Percentiles rank a stretch among this genome's conserved stretches.
Conservation (phyloP, 2,113 vertebrate genomes). For the Stigmatopora argus region DNA sequence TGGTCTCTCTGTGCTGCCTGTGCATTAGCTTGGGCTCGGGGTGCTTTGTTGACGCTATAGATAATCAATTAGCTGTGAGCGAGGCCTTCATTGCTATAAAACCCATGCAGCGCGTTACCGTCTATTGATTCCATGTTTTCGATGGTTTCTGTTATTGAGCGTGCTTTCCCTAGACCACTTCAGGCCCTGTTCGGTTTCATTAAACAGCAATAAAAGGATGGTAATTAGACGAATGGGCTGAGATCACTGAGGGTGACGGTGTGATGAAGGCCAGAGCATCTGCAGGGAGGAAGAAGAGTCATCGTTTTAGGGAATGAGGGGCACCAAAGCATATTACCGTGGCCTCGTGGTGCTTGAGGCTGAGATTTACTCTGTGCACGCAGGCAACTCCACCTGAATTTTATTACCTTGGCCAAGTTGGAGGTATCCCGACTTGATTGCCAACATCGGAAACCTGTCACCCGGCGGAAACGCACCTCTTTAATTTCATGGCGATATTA, state of each 20-base stretch:
- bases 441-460: conserved; percentile 16
- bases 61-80: conserved; percentile 42
- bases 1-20: conserved; percentile 5
- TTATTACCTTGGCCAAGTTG: conserved; percentile 47
- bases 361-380: conserved; percentile 37
- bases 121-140: conserved; percentile 30
- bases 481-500: not conserved
- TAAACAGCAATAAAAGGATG: conserved; percentile 40
- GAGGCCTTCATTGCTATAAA: conserved; percentile 29
- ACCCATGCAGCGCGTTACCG: conserved; percentile 11
- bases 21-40: conserved; percentile 24
- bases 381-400: conserved; percentile 25
- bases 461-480: not conserved
- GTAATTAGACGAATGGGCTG: conserved; percentile 22
- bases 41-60: conserved; percentile 30
- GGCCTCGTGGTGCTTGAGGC: conserved; percentile 37
- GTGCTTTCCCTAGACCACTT: conserved; percentile 11
- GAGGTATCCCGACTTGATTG: conserved; percentile 48
- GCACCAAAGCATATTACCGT: conserved; percentile 36
- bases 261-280: conserved; percentile 27
- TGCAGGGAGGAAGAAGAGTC: conserved; percentile 18
- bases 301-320: conserved; percentile 7
- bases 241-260: conserved; percentile 13
- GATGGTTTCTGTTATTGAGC: conserved; percentile 10
- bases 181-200: conserved; percentile 34